phyloP scores from a whole-genome alignment of 1,140 invertebrate genomes.

The Macrobrachium nipponense region DNA sequence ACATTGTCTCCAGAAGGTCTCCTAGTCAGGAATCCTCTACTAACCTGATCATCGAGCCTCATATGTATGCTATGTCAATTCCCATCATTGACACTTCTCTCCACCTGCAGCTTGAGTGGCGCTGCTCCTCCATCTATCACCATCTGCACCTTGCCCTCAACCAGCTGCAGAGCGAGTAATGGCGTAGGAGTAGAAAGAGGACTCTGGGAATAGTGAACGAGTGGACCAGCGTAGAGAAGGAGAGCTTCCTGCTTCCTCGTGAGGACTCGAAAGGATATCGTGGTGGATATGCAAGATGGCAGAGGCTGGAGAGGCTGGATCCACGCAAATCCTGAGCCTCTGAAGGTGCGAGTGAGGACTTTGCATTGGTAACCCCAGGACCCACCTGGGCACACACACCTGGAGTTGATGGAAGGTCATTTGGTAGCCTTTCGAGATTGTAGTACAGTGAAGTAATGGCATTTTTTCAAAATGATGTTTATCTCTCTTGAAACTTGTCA shows the following conservation, averaged over 20 bases:
- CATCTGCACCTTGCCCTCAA: neutral
- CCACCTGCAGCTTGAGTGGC: neutral
- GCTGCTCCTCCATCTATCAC: conserved; percentile 3
- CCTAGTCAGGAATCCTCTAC: neutral
- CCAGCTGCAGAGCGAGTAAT: conserved; percentile 13
- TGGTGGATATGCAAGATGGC: conserved; percentile 18
- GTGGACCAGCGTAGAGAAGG: conserved; percentile 2
- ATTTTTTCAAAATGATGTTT: no score
- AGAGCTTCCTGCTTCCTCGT: conserved; percentile 12
- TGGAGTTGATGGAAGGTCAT: no score
- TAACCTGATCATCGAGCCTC: neutral
- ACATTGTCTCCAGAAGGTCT: neutral
- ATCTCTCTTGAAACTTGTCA: no score
- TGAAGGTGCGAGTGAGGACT: conserved; percentile 14
- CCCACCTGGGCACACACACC: neutral
- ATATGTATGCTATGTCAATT: conserved; percentile 16
- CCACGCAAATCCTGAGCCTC: conserved; percentile 11
- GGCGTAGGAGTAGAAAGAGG: neutral
- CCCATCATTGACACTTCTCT: neutral
- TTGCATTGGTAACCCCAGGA: conserved; percentile 11
- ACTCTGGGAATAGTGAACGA: neutral
- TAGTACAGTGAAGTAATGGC: no score
- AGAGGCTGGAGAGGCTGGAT: neutral
- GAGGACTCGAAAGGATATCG: conserved; percentile 18
- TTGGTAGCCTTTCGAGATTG: no score